Conservation (phyloP, 2,888 invertebrate species). For the Napeogenes sylphis region DNA sequence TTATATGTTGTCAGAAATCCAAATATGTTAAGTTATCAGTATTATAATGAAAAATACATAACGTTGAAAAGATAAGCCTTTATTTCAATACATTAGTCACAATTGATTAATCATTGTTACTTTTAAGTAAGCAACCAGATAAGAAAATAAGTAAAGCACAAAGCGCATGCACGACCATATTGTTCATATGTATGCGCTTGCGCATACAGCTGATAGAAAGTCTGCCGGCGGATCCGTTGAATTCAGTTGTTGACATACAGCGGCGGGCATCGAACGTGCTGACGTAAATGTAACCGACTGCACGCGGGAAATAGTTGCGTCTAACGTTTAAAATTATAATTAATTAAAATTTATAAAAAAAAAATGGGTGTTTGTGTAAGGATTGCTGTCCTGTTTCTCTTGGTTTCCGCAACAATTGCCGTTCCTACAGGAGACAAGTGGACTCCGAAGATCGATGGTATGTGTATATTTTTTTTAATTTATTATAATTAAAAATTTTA, state of each 20-base stretch:
- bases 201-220: constrained; percentile 72
- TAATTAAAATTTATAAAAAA: constrained; percentile 34
- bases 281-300: constrained; percentile 71
- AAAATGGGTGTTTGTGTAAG: constrained; percentile 70
- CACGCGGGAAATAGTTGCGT: constrained; percentile 74
- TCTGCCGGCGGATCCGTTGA: constrained; percentile 42
- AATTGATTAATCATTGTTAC: neutral
- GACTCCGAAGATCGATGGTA: constrained; percentile 55
- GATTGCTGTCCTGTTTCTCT: constrained; percentile 59
- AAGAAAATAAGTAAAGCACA: constrained; percentile 23
- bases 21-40: no score
- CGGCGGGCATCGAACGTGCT: constrained; percentile 50
- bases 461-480: constrained; percentile 29
- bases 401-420: constrained; percentile 59
- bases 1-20: no score
- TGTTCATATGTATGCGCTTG: constrained; percentile 37
- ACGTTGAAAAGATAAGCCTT: constrained; percentile 2
- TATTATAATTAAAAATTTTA: neutral
- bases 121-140: neutral
- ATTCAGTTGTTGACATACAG: constrained; percentile 62
- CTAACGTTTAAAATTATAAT: constrained; percentile 31
- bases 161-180: constrained; percentile 33
- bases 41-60: no score
- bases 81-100: constrained; percentile 5
- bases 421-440: constrained; percentile 57